A percentile compares a stretch with the other conserved stretches of the same genome.
phyloP scores from a whole-genome alignment of 2,113 vertebrate genomes.

The Ranitomeya variabilis region DNA sequence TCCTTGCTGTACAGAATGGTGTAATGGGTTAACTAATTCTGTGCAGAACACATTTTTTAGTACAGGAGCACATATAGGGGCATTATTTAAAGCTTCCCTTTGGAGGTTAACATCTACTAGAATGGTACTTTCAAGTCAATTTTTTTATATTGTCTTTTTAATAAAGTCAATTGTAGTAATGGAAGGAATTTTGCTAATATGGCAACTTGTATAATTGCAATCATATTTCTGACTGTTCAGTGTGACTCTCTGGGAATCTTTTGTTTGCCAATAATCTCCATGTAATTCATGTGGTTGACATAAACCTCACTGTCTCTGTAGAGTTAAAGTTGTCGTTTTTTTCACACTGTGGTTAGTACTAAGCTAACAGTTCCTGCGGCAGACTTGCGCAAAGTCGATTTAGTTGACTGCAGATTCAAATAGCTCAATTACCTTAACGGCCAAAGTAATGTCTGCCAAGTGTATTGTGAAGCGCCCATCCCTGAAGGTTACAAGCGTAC shows the following conservation, averaged over 20 bases:
- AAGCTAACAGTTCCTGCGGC: conserved; percentile 10
- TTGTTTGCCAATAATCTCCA: background rate
- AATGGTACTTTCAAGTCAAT: background rate
- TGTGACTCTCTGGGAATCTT: background rate
- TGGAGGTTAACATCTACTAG: no score
- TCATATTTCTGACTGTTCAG: background rate
- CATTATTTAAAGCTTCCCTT: no score
- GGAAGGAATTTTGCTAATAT: background rate
- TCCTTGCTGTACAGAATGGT: no score
- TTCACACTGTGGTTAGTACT: conserved; percentile 12
- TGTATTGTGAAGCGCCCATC: conserved; percentile 16
- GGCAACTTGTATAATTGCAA: background rate
- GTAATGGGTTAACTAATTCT: no score
- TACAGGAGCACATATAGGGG: background rate
- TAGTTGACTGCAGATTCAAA: conserved; percentile 52
- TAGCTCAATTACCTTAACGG: conserved; percentile 53
- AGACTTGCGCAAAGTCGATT: conserved; percentile 7
- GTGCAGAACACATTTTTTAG: no score
- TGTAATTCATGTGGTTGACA: background rate
- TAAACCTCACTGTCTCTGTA: conserved; percentile 11
- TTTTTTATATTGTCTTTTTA: background rate
- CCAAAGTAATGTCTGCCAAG: conserved; percentile 32
- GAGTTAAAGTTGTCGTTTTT: conserved; percentile 2
- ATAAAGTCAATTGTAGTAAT: background rate
- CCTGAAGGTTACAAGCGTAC: conserved; percentile 53